phyloP scores from a whole-genome alignment of 2,113 vertebrate species.

The Tupaia tana region DNA sequence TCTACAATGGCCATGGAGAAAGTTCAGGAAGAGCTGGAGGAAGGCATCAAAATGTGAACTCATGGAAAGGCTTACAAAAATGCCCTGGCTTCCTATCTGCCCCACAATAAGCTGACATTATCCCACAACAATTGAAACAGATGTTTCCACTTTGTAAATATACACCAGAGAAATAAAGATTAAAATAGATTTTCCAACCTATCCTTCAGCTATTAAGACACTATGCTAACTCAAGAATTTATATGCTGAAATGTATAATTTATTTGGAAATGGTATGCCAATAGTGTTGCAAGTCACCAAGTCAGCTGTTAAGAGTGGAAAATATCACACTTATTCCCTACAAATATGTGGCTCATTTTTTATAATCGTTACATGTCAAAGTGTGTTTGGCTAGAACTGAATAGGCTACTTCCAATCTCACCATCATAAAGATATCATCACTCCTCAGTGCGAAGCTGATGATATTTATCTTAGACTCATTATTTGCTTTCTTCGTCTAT shows the following conservation, averaged over 20 bases:
- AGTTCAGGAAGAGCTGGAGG: slow-evolving; percentile 19
- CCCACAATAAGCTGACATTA: slow-evolving; percentile 57
- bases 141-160: slow-evolving; percentile 79
- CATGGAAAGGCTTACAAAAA: slow-evolving; percentile 70
- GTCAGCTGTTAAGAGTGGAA: slow-evolving; percentile 54
- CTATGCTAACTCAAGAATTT: slow-evolving; percentile 70
- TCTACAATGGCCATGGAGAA: neutral
- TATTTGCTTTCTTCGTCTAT: slow-evolving; percentile 50
- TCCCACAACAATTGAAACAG: slow-evolving; percentile 75
- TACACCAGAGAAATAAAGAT: slow-evolving; percentile 71
- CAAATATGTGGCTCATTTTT: slow-evolving; percentile 48
- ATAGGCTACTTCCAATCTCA: slow-evolving; percentile 24
- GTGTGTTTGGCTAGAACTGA: slow-evolving; percentile 51
- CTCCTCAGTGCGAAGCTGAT: neutral
- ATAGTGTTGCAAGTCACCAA: slow-evolving; percentile 50
- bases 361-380: slow-evolving; percentile 55
- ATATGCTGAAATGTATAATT: slow-evolving; percentile 73
- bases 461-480: slow-evolving; percentile 54
- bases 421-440: slow-evolving; percentile 31
- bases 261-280: slow-evolving; percentile 54
- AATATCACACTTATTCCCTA: slow-evolving; percentile 48
- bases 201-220: slow-evolving; percentile 65
- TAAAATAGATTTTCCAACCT: slow-evolving; percentile 67
- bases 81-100: slow-evolving; percentile 63
- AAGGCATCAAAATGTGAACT: slow-evolving; percentile 41